A percentile compares a stretch with the other conserved stretches of the same genome.
These are phyloP conservation scores for Parelbella ahira DNA, from an alignment of 2,888 invertebrate genomes.

Conservation along the genomic window DNA sequence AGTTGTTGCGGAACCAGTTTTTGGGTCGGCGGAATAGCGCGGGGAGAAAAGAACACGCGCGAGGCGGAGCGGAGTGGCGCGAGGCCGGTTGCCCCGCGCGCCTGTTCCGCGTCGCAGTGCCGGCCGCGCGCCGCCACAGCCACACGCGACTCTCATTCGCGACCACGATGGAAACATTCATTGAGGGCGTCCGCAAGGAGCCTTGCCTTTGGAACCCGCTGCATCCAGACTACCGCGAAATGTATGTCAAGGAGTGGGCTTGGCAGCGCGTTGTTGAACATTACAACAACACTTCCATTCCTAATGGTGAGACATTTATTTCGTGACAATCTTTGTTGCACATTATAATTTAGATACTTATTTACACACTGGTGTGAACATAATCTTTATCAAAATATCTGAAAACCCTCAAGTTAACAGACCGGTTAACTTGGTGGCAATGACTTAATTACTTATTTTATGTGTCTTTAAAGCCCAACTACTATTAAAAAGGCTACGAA, in stretches of 20 bases:
- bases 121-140: no score
- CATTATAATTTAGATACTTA: no score
- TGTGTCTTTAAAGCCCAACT: no score
- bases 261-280: slow-evolving; percentile 64
- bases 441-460: no score
- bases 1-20: slow-evolving; percentile 53
- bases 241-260: slow-evolving; percentile 58
- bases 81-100: slow-evolving; percentile 39
- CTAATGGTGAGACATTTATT: slow-evolving; percentile 63
- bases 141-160: no score
- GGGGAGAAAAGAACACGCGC: slow-evolving; percentile 39
- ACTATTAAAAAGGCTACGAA: no score
- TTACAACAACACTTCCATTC: slow-evolving; percentile 51
- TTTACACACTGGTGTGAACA: no score
- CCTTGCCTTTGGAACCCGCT: slow-evolving; percentile 69
- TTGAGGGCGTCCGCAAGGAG: slow-evolving; percentile 59
- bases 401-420: no score
- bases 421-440: no score
- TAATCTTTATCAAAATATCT: no score
- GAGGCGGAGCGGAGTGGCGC: slow-evolving; percentile 42
- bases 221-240: slow-evolving; percentile 63
- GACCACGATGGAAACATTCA: slow-evolving; percentile 57
- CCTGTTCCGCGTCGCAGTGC: no score
- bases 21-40: slow-evolving; percentile 38
- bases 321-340: no score